Percentiles rank a stretch among this genome's conserved stretches.
Conservation (phyloP, 2,797 vertebrate genomes). For the Malurus leucopterus region DNA sequence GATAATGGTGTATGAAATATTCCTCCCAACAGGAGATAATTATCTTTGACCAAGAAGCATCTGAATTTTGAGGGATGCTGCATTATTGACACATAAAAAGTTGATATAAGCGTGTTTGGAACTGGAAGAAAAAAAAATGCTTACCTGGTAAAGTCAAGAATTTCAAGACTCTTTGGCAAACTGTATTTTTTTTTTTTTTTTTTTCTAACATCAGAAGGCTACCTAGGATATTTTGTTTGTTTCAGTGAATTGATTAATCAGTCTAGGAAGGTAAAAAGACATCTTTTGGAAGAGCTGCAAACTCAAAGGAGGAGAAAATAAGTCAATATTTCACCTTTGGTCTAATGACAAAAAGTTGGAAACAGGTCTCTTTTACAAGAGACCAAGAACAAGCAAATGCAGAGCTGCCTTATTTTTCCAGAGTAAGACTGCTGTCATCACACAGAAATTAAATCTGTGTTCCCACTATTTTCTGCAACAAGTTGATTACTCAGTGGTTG, state of each 20-base stretch:
- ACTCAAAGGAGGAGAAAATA: neutral
- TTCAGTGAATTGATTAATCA: neutral
- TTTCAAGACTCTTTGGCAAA: neutral
- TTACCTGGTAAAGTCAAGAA: neutral
- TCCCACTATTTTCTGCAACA: neutral
- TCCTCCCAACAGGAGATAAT: neutral
- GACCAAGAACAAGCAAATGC: neutral
- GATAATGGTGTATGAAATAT: neutral
- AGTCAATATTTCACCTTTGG: neutral
- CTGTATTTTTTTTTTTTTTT: neutral
- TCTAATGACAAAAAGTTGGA: neutral
- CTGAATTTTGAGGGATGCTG: neutral
- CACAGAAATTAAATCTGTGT: neutral
- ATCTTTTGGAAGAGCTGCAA: neutral
- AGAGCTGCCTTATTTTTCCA: neutral
- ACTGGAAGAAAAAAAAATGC: neutral
- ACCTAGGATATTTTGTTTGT: neutral
- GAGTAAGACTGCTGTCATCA: neutral
- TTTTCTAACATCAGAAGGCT: neutral
- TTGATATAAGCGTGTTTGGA: neutral
- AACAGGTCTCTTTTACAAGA: neutral
- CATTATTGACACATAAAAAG: neutral
- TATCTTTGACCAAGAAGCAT: neutral
- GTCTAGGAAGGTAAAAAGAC: neutral
- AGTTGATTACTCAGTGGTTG: neutral